phyloP scores from a whole-genome alignment of 2,797 vertebrate species.

The Pipistrellus pygmaeus region DNA sequence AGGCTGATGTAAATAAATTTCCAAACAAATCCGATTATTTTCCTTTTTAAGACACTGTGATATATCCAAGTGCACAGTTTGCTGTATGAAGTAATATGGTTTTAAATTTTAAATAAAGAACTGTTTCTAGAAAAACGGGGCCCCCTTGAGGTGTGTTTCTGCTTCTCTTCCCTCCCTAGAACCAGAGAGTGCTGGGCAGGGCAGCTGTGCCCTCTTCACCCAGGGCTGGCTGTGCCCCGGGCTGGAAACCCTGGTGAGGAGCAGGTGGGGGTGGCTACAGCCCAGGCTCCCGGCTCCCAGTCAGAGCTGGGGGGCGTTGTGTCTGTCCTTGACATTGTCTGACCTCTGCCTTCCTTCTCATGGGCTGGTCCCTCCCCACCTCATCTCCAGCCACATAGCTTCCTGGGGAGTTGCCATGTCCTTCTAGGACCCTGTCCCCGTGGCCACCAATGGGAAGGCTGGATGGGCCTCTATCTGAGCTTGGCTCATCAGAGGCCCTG shows the following conservation, averaged over 20 bases:
- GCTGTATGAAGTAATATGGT: conserved; percentile 98
- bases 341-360: conserved; percentile 9
- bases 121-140: conserved; percentile 89
- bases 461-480: background rate
- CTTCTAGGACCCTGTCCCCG: background rate
- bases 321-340: background rate
- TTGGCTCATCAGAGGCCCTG: background rate
- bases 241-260: background rate
- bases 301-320: background rate
- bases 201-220: background rate
- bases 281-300: background rate
- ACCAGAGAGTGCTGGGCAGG: background rate
- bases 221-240: background rate
- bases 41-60: conserved; percentile 99
- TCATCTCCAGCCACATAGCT: background rate
- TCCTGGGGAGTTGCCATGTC: background rate
- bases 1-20: conserved; percentile 91
- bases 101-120: conserved; percentile 98
- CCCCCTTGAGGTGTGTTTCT: background rate
- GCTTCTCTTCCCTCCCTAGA: background rate
- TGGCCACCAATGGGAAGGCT: background rate
- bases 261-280: background rate
- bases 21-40: conserved; percentile 93
- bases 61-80: conserved; percentile 99
- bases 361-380: background rate